Conservation (phyloP, 2,113 vertebrate genomes). For the Camelus dromedarius region DNA sequence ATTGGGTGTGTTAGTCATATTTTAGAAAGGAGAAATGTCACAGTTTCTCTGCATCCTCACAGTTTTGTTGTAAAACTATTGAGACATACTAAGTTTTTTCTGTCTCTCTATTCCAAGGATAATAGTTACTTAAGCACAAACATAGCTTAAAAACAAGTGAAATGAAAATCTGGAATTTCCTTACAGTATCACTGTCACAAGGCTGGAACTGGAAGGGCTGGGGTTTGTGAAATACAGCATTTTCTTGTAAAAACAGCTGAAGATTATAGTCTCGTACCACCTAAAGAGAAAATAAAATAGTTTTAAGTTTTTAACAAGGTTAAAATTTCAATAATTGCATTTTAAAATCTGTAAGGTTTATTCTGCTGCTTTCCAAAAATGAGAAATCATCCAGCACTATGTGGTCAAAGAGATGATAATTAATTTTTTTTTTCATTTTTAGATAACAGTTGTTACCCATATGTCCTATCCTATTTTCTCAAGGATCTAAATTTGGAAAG, state of each 20-base stretch:
- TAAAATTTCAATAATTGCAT: slow-evolving; percentile 41
- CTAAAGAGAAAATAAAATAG: slow-evolving; percentile 85
- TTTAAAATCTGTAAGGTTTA: slow-evolving; percentile 54
- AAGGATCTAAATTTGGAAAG: slow-evolving; percentile 63
- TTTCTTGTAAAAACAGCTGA: slow-evolving; percentile 97
- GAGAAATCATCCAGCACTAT: slow-evolving; percentile 15
- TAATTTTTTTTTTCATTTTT: slow-evolving; percentile 44
- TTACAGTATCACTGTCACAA: slow-evolving; percentile 96
- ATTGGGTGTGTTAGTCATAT: not conserved
- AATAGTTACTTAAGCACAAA: not conserved
- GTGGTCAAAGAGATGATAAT: slow-evolving; percentile 12
- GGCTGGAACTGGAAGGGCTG: slow-evolving; percentile 98
- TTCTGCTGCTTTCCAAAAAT: slow-evolving; percentile 22
- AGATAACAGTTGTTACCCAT: not conserved
- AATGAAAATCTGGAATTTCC: slow-evolving; percentile 67
- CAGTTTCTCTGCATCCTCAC: slow-evolving; percentile 7
- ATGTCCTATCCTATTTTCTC: slow-evolving; percentile 5
- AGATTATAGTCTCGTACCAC: slow-evolving; percentile 97
- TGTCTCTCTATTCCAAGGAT: slow-evolving; percentile 26
- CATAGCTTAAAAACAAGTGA: not conserved
- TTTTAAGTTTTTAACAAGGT: slow-evolving; percentile 64
- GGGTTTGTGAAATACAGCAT: slow-evolving; percentile 95
- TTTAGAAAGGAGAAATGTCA: slow-evolving; percentile 20
- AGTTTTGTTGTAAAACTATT: slow-evolving; percentile 39
- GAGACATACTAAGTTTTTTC: slow-evolving; percentile 41